Evolutionary conservation across 2,113 vertebrate species (phyloP).

Genomic region (Calidris pugnax): DNA sequence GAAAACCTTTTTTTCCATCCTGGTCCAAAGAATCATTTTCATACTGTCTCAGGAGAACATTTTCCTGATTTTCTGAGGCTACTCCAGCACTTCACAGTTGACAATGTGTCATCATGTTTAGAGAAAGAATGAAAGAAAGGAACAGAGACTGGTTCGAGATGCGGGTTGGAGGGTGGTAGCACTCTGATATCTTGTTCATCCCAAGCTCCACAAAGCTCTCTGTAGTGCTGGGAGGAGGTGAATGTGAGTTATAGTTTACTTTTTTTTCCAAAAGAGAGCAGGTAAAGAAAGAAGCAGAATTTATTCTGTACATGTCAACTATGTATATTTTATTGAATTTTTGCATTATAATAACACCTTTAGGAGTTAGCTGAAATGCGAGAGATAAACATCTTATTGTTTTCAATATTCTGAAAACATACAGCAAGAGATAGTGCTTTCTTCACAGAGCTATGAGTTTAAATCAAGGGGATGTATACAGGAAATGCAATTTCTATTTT

Average conservation of each 20-base stretch:
- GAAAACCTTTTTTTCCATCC: background rate
- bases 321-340: background rate
- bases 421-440: background rate
- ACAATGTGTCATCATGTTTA: background rate
- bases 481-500: background rate
- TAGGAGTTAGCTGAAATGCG: background rate
- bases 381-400: background rate
- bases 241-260: background rate
- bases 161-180: background rate
- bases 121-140: background rate
- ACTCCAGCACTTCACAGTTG: background rate
- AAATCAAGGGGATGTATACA: background rate
- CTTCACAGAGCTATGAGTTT: background rate
- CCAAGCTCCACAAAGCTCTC: background rate
- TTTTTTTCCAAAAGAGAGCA: background rate
- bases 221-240: background rate
- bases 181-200: background rate
- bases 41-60: background rate
- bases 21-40: background rate
- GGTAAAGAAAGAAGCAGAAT: background rate
- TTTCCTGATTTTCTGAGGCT: background rate
- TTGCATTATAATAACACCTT: background rate
- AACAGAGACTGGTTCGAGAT: background rate
- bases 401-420: background rate
- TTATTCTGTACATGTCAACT: background rate